Conservation (phyloP, 2,797 vertebrate genomes). For the Cirrhinus molitorella region DNA sequence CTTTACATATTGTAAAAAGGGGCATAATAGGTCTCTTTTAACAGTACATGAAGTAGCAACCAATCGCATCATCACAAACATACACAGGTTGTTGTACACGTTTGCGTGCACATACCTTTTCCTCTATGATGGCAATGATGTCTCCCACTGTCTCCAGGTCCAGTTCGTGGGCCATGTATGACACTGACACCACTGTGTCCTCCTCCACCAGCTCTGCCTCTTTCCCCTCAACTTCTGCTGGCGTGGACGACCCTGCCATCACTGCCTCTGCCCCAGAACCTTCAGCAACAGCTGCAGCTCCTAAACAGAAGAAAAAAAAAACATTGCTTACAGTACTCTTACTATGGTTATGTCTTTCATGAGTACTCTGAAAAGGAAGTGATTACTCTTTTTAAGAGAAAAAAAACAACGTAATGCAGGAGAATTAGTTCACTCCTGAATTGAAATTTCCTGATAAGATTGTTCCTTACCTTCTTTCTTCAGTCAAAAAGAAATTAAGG, state of each 20-base stretch:
- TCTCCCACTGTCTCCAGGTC: constrained; percentile 96
- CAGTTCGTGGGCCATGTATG: constrained; percentile 90
- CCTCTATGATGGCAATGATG: constrained; percentile 84
- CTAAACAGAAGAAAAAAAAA: constrained; percentile 43
- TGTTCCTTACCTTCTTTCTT: too few species aligned
- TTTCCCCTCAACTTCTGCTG: constrained; percentile 63
- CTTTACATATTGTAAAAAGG: too few species aligned
- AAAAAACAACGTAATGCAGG: too few species aligned
- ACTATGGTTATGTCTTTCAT: neutral
- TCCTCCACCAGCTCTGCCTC: constrained; percentile 77
- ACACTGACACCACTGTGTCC: constrained; percentile 77
- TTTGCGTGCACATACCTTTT: constrained; percentile 55
- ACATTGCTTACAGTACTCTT: constrained; percentile 2
- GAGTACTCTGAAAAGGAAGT: neutral
- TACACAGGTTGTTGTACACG: neutral
- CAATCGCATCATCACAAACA: neutral
- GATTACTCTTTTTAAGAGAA: neutral
- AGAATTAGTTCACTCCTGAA: too few species aligned
- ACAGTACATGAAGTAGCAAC: neutral
- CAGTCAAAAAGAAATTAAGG: too few species aligned
- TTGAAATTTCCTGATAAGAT: too few species aligned
- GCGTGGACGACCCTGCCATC: constrained; percentile 68
- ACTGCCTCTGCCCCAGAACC: constrained; percentile 69
- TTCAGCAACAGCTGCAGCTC: constrained; percentile 68
- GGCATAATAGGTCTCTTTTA: too few species aligned